These are phyloP conservation scores for Crocuta crocuta DNA, from an alignment of 2,113 vertebrate genomes.

Conservation along the genomic window DNA sequence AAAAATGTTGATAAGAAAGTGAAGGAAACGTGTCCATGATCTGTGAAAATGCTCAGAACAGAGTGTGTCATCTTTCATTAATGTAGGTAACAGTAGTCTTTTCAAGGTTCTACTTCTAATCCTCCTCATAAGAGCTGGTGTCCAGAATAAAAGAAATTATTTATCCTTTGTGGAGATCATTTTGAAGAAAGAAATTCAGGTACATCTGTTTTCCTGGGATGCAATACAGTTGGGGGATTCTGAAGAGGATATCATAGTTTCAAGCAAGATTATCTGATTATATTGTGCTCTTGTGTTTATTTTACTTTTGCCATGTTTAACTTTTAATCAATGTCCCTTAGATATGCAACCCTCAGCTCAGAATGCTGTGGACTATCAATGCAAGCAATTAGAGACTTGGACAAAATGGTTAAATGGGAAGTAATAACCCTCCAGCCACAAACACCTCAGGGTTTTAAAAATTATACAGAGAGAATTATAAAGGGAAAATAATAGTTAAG, in stretches of 20 bases:
- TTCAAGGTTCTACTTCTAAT: conserved; percentile 21
- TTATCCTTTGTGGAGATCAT: background rate
- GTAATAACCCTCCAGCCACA: background rate
- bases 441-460: background rate
- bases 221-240: background rate
- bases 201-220: background rate
- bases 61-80: background rate
- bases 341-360: background rate
- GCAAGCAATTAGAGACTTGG: background rate
- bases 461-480: background rate
- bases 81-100: background rate
- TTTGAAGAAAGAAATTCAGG: conserved; percentile 37
- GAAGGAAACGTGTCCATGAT: background rate
- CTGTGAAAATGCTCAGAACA: conserved; percentile 21
- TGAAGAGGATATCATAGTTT: conserved; percentile 39
- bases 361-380: background rate
- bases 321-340: background rate
- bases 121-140: background rate
- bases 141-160: background rate
- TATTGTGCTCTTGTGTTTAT: background rate
- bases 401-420: conserved; percentile 3
- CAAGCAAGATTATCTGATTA: background rate
- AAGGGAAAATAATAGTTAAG: background rate
- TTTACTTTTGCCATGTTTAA: conserved; percentile 10
- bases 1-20: background rate